Evolutionary conservation across 2,113 vertebrate species (phyloP), one percentile per base, ranked within the genome.

Genomic region (Cochlearius cochlearius): DNA sequence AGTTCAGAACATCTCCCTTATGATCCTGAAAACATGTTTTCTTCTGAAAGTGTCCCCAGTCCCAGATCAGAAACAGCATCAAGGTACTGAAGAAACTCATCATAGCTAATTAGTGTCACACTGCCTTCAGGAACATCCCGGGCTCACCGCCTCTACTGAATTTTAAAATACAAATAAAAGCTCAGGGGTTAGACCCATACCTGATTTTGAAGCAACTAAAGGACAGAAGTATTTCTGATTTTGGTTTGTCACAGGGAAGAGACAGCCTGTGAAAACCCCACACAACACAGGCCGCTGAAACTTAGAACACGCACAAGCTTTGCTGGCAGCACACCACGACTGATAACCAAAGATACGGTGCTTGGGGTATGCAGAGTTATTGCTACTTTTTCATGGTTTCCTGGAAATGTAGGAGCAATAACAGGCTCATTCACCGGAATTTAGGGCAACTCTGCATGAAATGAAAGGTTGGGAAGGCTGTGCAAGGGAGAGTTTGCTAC

Each of bases 401-500:
- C 78, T 53, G 34, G 50, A 49, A 81, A 49, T 1, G 34, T 3
- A 52, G 75, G 34, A 66, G 53, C 62, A 81, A 25, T 26, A 55
- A 45, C 12, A 23, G 39, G 29, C 14, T 55, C 19, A 4, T 72
- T 60, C 15, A 7, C 18, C 6, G 11, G 16, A 23, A 45, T 56
- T 52, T 15, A 50, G 52, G 62, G 34, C 45, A 25, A 32, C 12
- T 9, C 72, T 29, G 25, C 19, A 4, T 45, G 17, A 39, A 59
- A 76, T 3, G 12, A 30, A 59, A 15, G 2, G 2, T 8, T 34
- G 26, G n/a, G 45, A 8, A 2, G 23, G n/a, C 9, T 16, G 19
- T 4, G 19, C 22, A 8, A n/a, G 41, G 36, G 15, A 23, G 50
- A 32, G 26, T 22, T 72, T 55, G 53, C 32, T 41, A 12, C 4